Conservation (phyloP, 2,888 invertebrate genomes). For the Nematopogon swammerdamellus region DNA sequence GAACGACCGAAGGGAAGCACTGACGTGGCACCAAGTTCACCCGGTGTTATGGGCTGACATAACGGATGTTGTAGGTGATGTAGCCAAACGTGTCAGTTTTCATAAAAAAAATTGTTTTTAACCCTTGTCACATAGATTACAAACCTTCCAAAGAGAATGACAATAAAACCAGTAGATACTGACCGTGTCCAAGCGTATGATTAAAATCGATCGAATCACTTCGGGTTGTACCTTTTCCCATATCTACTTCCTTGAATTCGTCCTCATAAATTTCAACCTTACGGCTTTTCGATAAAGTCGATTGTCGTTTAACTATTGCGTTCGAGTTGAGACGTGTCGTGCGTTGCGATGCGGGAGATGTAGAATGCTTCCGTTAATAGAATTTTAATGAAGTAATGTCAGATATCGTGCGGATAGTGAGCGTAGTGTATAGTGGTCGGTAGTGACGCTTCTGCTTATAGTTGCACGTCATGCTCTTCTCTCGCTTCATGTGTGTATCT, state of each 20-base stretch:
- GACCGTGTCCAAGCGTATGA: not conserved
- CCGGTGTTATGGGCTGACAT: too few relatives aligned
- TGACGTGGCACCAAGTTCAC: too few relatives aligned
- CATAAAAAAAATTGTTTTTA: too few relatives aligned
- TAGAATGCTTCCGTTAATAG: slow-evolving; percentile 56
- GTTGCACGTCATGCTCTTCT: slow-evolving; percentile 53
- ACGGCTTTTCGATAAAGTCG: not conserved
- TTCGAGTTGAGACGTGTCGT: not conserved
- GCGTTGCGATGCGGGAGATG: slow-evolving; percentile 24
- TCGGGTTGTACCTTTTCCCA: not conserved
- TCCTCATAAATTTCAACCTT: not conserved
- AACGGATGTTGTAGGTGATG: too few relatives aligned
- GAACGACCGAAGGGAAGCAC: too few relatives aligned
- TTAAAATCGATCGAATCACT: not conserved
- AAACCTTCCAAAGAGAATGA: too few relatives aligned
- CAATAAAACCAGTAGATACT: not conserved
- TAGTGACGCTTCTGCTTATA: slow-evolving; percentile 15
- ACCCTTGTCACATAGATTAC: too few relatives aligned
- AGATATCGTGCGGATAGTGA: slow-evolving; percentile 15
- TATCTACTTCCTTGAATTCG: not conserved
- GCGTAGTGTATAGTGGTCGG: slow-evolving; percentile 12
- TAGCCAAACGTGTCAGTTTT: too few relatives aligned
- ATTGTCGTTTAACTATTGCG: not conserved
- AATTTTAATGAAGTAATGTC: slow-evolving; percentile 56
- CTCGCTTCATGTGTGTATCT: slow-evolving; percentile 7